A percentile compares a stretch with the other conserved stretches of the same genome.
Conservation (phyloP, 2,113 vertebrate genomes). For the Passer montanus region DNA sequence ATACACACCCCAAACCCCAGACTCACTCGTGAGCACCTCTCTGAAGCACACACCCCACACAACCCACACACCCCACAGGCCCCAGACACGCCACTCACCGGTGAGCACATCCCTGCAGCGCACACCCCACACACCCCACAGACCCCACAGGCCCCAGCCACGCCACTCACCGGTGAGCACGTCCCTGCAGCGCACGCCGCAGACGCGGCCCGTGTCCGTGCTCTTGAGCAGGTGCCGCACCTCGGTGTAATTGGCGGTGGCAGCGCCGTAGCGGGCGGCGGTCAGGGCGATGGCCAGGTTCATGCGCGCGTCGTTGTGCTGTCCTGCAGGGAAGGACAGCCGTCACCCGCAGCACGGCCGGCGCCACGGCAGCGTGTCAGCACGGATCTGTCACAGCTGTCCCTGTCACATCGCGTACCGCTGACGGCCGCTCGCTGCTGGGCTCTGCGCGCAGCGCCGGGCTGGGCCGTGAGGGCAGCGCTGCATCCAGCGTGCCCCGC, state of each 20-base stretch:
- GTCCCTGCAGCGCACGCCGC: conserved; percentile 73
- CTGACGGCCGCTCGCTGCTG: conserved; percentile 75
- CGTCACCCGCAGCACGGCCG: conserved; percentile 83
- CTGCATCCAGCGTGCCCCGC: no score
- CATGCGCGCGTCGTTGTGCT: conserved; percentile 91
- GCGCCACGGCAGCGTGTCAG: conserved; percentile 88
- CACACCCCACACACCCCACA: conserved; percentile 41
- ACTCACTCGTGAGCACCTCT: neutral
- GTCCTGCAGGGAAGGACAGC: conserved; percentile 91
- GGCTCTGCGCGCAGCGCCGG: neutral
- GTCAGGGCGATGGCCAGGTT: conserved; percentile 93
- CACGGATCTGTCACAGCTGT: conserved; percentile 92
- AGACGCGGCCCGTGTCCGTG: conserved; percentile 75
- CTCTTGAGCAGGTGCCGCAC: conserved; percentile 86
- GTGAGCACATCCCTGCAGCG: conserved; percentile 44
- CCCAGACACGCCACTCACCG: neutral
- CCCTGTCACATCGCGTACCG: conserved; percentile 88
- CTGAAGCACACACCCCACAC: conserved; percentile 66
- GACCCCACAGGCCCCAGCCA: neutral
- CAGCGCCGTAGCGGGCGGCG: conserved; percentile 94
- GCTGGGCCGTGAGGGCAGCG: no score
- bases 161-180: neutral
- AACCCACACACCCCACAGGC: neutral
- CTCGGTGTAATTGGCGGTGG: conserved; percentile 94
- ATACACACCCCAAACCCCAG: neutral